Evolutionary conservation across 2,113 vertebrate genomes (phyloP).

Genomic region (Neofelis nebulosa): DNA sequence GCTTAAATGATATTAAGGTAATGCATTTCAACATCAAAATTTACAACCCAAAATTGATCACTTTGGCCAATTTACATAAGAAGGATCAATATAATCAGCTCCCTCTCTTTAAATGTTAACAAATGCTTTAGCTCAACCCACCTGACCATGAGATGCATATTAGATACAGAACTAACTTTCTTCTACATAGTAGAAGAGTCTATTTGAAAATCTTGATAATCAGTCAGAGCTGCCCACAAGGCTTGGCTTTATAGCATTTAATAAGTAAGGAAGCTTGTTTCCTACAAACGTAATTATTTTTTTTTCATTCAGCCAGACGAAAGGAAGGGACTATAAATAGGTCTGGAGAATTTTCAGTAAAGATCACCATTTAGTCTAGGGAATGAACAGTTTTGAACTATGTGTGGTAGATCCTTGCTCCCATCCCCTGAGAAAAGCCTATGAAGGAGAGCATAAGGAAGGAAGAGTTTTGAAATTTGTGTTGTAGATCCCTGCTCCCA

Average conservation of each 20-base stretch:
- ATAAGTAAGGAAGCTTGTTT: constrained; percentile 67
- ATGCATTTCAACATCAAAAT: constrained; percentile 68
- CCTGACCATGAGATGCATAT: constrained; percentile 51
- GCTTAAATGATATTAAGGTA: constrained; percentile 72
- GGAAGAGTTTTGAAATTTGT: not conserved
- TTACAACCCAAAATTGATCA: constrained; percentile 76
- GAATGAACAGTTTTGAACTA: not conserved
- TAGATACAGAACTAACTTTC: constrained; percentile 75
- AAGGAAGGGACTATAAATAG: constrained; percentile 32
- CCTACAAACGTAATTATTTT: constrained; percentile 66
- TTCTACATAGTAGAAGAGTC: constrained; percentile 58
- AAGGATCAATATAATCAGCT: constrained; percentile 67
- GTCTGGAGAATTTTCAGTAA: not conserved
- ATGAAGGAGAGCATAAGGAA: not conserved
- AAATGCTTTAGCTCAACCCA: constrained; percentile 71
- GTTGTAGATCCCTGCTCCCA: not conserved
- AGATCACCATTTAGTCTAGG: not conserved
- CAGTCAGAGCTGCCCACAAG: constrained; percentile 53
- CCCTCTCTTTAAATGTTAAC: constrained; percentile 73
- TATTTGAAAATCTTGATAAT: constrained; percentile 74
- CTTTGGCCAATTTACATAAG: constrained; percentile 63
- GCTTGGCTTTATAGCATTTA: constrained; percentile 68
- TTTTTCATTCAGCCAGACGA: constrained; percentile 37
- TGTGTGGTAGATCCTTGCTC: not conserved
- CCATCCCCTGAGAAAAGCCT: not conserved